Conservation (phyloP, 1,140 invertebrate genomes). For the Drosophila azteca region DNA sequence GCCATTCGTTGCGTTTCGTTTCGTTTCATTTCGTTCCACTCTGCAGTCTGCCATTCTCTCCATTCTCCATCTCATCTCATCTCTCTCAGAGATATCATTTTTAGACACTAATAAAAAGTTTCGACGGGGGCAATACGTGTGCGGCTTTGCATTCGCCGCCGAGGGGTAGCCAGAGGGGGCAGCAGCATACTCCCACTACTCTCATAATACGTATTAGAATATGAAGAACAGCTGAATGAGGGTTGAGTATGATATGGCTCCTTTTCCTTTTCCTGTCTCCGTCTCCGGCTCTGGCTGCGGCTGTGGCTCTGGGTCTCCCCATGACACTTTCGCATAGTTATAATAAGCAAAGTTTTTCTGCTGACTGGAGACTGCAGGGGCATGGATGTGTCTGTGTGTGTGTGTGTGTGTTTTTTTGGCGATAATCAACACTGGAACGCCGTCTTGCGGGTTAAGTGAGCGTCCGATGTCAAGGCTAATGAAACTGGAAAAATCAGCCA, state of each 20-base stretch:
- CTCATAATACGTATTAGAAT: constrained; percentile 51
- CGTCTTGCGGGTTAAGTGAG: constrained; percentile 34
- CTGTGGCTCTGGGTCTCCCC: background rate
- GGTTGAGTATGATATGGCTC: background rate
- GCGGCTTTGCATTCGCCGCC: constrained; percentile 37
- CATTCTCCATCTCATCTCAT: background rate
- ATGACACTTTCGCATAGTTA: constrained; percentile 73
- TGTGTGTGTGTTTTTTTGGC: background rate
- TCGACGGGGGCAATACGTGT: constrained; percentile 67
- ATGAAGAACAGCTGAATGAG: constrained; percentile 43
- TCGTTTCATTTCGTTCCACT: too few relatives aligned
- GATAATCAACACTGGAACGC: constrained; percentile 21
- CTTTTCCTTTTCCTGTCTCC: too few relatives aligned
- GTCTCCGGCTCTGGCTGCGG: background rate
- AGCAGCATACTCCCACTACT: background rate
- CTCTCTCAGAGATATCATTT: constrained; percentile 32
- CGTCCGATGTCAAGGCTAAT: constrained; percentile 71
- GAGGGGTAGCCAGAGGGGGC: constrained; percentile 4
- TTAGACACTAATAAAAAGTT: constrained; percentile 77
- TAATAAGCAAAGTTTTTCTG: constrained; percentile 77
- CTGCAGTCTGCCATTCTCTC: too few relatives aligned
- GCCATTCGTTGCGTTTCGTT: too few relatives aligned
- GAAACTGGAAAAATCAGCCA: constrained; percentile 61
- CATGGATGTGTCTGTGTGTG: background rate
- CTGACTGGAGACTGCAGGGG: constrained; percentile 28